phyloP scores from a whole-genome alignment of 2,797 vertebrate species.

The Lithobates pipiens region DNA sequence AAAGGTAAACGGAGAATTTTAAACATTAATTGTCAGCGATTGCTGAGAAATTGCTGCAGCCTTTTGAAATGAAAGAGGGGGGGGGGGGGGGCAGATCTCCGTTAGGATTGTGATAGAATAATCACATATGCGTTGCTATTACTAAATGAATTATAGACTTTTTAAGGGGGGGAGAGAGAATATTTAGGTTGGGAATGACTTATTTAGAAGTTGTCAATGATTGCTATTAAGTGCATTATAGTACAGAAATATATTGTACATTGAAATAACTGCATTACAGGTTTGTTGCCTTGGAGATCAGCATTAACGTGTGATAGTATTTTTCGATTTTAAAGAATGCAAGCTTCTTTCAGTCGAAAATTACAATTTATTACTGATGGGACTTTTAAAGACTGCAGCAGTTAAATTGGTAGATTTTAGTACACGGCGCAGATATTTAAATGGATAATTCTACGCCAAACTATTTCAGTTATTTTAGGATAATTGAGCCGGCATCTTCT shows the following conservation, averaged over 20 bases:
- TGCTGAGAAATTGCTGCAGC: neutral
- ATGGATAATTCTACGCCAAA: neutral
- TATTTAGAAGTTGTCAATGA: neutral
- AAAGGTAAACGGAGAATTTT: constrained; percentile 81
- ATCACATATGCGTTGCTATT: neutral
- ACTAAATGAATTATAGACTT: neutral
- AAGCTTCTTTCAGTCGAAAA: neutral
- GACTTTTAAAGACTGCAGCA: neutral
- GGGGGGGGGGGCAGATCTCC: too few relatives aligned
- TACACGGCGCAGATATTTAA: neutral
- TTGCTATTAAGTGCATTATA: neutral
- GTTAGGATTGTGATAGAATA: neutral
- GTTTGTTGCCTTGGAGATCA: constrained; percentile 38
- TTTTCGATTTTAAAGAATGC: neutral
- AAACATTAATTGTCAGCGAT: constrained; percentile 1
- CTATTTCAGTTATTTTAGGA: neutral
- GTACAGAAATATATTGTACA: neutral
- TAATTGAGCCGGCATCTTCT: neutral
- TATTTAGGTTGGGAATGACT: neutral
- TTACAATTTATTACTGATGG: neutral
- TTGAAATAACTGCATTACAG: neutral
- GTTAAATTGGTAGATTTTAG: neutral
- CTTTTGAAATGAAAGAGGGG: neutral
- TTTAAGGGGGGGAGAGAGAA: neutral
- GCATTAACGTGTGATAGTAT: neutral